Conservation (phyloP, 1,140 invertebrate genomes). For the Lanistes nyassanus region DNA sequence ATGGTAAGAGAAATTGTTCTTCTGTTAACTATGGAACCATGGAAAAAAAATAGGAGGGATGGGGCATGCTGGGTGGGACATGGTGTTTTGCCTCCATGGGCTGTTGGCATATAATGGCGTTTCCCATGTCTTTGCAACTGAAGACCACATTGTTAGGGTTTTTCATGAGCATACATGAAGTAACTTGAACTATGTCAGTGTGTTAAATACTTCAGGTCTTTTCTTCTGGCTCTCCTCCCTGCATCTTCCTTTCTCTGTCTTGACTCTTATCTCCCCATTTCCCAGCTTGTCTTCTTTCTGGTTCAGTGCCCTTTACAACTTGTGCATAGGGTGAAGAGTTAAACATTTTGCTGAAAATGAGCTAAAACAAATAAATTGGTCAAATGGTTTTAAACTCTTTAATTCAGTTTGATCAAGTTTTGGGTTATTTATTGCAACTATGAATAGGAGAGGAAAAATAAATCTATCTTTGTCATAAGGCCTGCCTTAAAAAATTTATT, state of each 20-base stretch:
- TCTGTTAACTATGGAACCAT: too few relatives aligned
- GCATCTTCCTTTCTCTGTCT: slow-evolving; percentile 1
- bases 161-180: too few relatives aligned
- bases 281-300: not conserved
- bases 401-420: not conserved
- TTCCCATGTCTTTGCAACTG: too few relatives aligned
- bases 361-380: not conserved
- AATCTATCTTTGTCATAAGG: slow-evolving; percentile 25
- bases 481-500: not conserved
- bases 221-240: not conserved
- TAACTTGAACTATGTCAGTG: too few relatives aligned
- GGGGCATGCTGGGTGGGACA: too few relatives aligned
- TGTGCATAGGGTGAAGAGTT: not conserved
- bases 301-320: not conserved
- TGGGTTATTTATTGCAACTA: slow-evolving; percentile 23
- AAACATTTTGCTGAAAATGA: not conserved
- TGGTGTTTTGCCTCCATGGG: too few relatives aligned
- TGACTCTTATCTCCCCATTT: not conserved
- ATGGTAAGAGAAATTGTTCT: too few relatives aligned
- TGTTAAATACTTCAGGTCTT: not conserved
- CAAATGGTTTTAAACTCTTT: not conserved
- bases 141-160: too few relatives aligned
- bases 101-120: too few relatives aligned
- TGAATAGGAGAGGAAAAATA: slow-evolving; percentile 25
- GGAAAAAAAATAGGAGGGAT: too few relatives aligned